phyloP scores from a whole-genome alignment of 2,113 vertebrate species.

The Pluvianellus socialis region DNA sequence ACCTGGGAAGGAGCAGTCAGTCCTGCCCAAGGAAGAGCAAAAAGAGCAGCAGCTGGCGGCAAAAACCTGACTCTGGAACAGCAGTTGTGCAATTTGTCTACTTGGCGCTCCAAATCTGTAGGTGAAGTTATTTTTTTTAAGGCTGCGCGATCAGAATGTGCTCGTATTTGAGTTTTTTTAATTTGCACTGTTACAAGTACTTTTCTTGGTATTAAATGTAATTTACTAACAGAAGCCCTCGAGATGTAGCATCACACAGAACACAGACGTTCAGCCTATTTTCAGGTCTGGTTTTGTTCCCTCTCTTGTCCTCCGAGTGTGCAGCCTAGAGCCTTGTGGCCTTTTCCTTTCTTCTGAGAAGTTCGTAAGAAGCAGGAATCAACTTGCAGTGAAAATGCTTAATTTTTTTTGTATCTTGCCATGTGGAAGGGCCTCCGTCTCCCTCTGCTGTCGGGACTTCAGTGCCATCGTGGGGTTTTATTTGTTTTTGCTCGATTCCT shows the following conservation, averaged over 20 bases:
- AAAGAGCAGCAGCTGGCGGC: neutral
- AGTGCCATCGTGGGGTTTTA: neutral
- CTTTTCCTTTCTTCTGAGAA: neutral
- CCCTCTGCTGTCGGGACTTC: neutral
- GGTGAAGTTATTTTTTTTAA: neutral
- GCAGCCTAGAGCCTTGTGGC: too few species aligned
- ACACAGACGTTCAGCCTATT: neutral
- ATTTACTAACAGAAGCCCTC: neutral
- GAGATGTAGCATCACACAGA: neutral
- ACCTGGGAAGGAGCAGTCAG: neutral
- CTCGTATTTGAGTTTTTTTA: neutral
- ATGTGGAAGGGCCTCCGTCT: neutral
- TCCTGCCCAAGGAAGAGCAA: neutral
- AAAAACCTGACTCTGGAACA: neutral
- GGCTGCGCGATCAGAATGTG: neutral
- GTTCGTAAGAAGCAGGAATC: neutral
- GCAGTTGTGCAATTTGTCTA: neutral
- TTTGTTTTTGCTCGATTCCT: neutral
- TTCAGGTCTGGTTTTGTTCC: neutral
- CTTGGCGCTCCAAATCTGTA: neutral
- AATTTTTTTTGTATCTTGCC: neutral
- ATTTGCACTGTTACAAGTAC: neutral
- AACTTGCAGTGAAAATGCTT: neutral
- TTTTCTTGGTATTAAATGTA: neutral
- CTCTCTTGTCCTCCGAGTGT: neutral